Conservation (phyloP, 2,113 vertebrate species). For the Petromus typicus region DNA sequence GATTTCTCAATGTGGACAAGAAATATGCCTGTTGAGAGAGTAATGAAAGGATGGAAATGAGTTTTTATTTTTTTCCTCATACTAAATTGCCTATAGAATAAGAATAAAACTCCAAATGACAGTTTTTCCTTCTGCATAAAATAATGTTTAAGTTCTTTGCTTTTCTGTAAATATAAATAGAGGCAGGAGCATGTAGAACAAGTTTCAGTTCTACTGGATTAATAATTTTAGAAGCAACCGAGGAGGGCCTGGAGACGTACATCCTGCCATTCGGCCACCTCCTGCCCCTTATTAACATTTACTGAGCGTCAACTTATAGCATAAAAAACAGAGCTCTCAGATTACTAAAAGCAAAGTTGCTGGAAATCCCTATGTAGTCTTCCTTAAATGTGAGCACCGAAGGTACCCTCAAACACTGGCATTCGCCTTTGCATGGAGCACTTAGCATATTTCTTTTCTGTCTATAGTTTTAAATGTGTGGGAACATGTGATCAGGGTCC, state of each 20-base stretch:
- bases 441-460: slow-evolving; percentile 85
- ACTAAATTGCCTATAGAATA: slow-evolving; percentile 64
- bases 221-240: slow-evolving; percentile 72
- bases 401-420: slow-evolving; percentile 79
- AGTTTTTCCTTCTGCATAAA: slow-evolving; percentile 62
- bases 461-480: slow-evolving; percentile 92
- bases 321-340: slow-evolving; percentile 73
- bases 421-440: slow-evolving; percentile 75
- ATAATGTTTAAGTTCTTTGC: slow-evolving; percentile 16
- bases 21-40: slow-evolving; percentile 61
- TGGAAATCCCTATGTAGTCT: slow-evolving; percentile 67
- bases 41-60: slow-evolving; percentile 65
- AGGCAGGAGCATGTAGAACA: slow-evolving; percentile 56
- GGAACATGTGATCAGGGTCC: slow-evolving; percentile 95
- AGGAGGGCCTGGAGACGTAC: neutral
- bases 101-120: slow-evolving; percentile 61
- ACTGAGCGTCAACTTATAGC: slow-evolving; percentile 75
- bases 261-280: slow-evolving; percentile 60
- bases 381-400: slow-evolving; percentile 79
- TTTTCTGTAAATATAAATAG: slow-evolving; percentile 76
- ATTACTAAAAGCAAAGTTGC: slow-evolving; percentile 72
- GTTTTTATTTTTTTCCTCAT: slow-evolving; percentile 62
- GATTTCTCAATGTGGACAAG: slow-evolving; percentile 65
- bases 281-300: slow-evolving; percentile 84
- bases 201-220: slow-evolving; percentile 59